Percentiles rank a stretch among this genome's conserved stretches.
These are phyloP conservation scores for Ricordea florida DNA, from an alignment of 92 coral and sea anemone species.

Conservation along the genomic window DNA sequence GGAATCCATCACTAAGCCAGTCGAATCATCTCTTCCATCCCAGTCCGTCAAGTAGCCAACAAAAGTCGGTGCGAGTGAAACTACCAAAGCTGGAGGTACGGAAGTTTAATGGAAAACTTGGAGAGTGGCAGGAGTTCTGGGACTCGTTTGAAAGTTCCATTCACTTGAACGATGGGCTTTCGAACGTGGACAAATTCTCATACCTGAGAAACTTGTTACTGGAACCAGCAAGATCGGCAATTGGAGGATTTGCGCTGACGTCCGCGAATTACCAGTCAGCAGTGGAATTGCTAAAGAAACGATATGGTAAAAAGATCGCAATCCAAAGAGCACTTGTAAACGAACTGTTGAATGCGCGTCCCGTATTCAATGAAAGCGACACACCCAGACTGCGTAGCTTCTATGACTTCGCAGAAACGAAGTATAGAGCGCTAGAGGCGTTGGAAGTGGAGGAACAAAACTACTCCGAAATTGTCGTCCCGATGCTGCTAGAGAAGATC, in stretches of 20 bases:
- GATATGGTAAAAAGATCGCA: neutral
- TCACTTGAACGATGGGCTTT: neutral
- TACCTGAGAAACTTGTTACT: neutral
- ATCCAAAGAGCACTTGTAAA: neutral
- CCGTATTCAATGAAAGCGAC: neutral
- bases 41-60: too few species aligned
- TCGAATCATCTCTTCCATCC: too few species aligned
- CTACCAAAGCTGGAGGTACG: slow-evolving; percentile 44
- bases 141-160: slow-evolving; percentile 59
- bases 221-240: neutral
- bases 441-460: slow-evolving; percentile 39
- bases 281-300: neutral
- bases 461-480: slow-evolving; percentile 53
- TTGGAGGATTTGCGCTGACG: neutral
- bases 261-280: too few species aligned
- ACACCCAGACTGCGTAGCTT: too few species aligned
- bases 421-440: slow-evolving; percentile 31
- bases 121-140: slow-evolving; percentile 64
- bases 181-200: neutral
- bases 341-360: neutral
- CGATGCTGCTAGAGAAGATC: slow-evolving; percentile 43
- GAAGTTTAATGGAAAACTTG: slow-evolving; percentile 35
- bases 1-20: too few species aligned
- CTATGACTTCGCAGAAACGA: neutral
- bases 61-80: too few species aligned